Evolutionary conservation across 2,888 invertebrate genomes (phyloP).

Genomic region (Platypus cylindrus): DNA sequence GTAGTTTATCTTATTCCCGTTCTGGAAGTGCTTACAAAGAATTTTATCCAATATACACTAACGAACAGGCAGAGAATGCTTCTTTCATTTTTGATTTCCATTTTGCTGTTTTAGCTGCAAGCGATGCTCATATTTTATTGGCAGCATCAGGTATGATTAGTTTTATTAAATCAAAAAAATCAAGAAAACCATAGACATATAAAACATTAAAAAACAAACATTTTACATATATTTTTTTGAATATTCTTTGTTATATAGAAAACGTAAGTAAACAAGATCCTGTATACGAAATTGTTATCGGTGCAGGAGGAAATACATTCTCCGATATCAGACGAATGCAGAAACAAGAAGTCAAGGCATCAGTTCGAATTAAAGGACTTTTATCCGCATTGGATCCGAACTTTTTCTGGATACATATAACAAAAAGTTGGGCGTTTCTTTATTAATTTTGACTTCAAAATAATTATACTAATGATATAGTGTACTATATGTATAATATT

Average conservation of each 20-base stretch:
- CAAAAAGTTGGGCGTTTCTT: conserved; percentile 34
- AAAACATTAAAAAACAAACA: too few relatives aligned
- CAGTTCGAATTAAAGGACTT: conserved; percentile 42
- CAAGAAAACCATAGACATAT: too few relatives aligned
- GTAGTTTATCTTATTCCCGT: conserved; percentile 18
- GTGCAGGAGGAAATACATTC: conserved; percentile 59
- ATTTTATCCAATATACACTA: conserved; percentile 36
- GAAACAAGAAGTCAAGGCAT: conserved; percentile 43
- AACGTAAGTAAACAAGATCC: conserved; percentile 12
- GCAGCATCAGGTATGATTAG: conserved; percentile 38
- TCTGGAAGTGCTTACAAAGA: conserved; percentile 46
- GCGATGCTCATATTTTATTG: conserved; percentile 57
- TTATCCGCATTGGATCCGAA: conserved; percentile 48
- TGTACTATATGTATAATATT: not conserved
- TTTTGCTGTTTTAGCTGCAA: conserved; percentile 50
- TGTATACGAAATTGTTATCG: conserved; percentile 47
- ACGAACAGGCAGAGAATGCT: conserved; percentile 21
- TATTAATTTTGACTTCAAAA: not conserved
- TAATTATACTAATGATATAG: not conserved
- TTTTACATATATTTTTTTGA: not conserved
- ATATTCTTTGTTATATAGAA: conserved; percentile 7
- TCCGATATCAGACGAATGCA: conserved; percentile 50
- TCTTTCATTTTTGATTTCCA: conserved; percentile 42
- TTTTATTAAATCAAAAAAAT: too few relatives aligned
- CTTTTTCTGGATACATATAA: conserved; percentile 52